Conservation (phyloP, 2,113 vertebrate species). For the Callorhinus ursinus region DNA sequence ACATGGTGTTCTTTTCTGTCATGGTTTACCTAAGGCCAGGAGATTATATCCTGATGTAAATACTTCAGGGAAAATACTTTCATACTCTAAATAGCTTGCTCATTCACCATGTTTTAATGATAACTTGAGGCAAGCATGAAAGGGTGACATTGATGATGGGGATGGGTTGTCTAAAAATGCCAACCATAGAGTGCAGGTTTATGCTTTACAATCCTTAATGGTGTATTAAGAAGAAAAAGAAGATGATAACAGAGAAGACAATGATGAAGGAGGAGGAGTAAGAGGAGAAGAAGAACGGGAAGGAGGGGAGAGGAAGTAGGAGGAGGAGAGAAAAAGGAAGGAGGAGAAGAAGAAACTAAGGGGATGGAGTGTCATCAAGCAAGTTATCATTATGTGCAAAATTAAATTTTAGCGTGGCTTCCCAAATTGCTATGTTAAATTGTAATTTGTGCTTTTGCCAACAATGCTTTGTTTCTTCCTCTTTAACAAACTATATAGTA, state of each 20-base stretch:
- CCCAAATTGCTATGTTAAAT: neutral
- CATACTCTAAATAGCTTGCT: neutral
- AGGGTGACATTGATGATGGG: neutral
- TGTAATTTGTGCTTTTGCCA: neutral
- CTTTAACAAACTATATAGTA: neutral
- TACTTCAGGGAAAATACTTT: neutral
- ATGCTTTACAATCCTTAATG: neutral
- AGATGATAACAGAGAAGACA: neutral
- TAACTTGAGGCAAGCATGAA: neutral
- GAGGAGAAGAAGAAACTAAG: neutral
- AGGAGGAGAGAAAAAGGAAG: neutral
- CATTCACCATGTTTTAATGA: neutral
- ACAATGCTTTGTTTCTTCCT: neutral
- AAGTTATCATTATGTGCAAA: neutral
- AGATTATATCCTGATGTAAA: neutral
- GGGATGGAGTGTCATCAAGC: neutral
- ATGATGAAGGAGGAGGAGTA: fast-evolving
- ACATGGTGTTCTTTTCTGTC: neutral
- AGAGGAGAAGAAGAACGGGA: too few relatives aligned
- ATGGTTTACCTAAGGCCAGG: neutral
- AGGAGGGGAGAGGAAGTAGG: neutral
- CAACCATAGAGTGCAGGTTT: neutral
- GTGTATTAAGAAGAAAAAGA: neutral
- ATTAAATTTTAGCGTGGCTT: neutral
- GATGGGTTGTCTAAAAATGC: neutral